phyloP scores from a whole-genome alignment of 2,113 vertebrate species.

The Percina caprodes region DNA sequence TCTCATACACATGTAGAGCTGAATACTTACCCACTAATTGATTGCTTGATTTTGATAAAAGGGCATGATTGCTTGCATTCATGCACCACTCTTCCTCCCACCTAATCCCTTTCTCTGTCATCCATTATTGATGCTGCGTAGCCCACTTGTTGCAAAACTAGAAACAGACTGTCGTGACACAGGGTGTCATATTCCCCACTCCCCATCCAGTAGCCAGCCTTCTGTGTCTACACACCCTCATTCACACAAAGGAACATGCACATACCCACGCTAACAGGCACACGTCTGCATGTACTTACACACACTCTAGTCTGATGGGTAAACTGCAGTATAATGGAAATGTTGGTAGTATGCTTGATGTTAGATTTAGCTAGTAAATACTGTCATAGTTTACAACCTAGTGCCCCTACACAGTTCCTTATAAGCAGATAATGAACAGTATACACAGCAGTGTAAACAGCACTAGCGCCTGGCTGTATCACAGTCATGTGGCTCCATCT shows the following conservation, averaged over 20 bases:
- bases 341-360: background rate
- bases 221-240: background rate
- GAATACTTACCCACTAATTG: slow-evolving; percentile 5
- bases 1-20: slow-evolving; percentile 1
- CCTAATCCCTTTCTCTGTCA: slow-evolving; percentile 34
- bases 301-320: background rate
- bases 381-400: background rate
- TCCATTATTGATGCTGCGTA: slow-evolving; percentile 73
- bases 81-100: background rate
- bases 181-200: slow-evolving; percentile 59
- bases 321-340: slow-evolving; percentile 1
- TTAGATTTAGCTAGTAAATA: background rate
- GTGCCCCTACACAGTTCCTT: background rate
- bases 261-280: too few relatives aligned
- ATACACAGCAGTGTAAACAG: slow-evolving; percentile 1
- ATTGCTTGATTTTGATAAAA: slow-evolving; percentile 15
- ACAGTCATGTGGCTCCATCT: slow-evolving; percentile 6
- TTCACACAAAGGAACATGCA: background rate
- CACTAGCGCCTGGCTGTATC: slow-evolving; percentile 2
- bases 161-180: slow-evolving; percentile 44
- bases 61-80: background rate
- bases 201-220: background rate
- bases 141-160: slow-evolving; percentile 69
- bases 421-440: background rate
- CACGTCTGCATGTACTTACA: background rate